phyloP scores from a whole-genome alignment of 2,113 vertebrate species.

The Choloepus hoffmanni region DNA sequence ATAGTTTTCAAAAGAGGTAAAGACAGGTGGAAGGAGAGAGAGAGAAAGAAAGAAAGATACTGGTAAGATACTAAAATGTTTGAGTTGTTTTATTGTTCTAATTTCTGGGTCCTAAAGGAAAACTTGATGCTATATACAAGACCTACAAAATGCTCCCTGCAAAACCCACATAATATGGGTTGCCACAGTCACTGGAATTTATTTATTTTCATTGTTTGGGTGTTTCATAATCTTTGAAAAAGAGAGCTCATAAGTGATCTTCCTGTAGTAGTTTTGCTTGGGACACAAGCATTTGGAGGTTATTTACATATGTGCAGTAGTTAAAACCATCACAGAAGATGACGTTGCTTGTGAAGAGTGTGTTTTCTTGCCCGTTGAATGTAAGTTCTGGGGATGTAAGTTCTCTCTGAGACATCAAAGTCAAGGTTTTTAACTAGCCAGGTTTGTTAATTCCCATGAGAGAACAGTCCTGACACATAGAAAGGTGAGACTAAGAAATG shows the following conservation, averaged over 20 bases:
- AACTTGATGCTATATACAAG: not conserved
- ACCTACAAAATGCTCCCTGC: not conserved
- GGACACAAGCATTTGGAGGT: not conserved
- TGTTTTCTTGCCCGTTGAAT: not conserved
- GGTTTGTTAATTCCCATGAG: not conserved
- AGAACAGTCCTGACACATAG: not conserved
- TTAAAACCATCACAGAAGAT: not conserved
- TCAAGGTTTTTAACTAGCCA: not conserved
- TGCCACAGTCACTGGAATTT: not conserved
- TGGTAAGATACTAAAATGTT: slow-evolving; percentile 10
- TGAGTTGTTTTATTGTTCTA: not conserved
- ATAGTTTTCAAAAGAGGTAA: not conserved
- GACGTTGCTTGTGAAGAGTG: not conserved
- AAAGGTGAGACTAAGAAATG: not conserved
- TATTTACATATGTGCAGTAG: not conserved
- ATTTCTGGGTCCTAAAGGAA: slow-evolving; percentile 43
- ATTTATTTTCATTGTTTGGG: slow-evolving; percentile 44
- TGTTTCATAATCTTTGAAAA: slow-evolving; percentile 20
- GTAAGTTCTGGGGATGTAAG: not conserved
- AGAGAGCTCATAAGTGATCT: not conserved
- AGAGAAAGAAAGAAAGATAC: not conserved
- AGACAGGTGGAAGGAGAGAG: not conserved
- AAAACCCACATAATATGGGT: not conserved
- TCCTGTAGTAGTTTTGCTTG: not conserved
- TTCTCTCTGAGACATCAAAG: not conserved